phyloP scores from a whole-genome alignment of 1,140 invertebrate species.

The Dinothrombium tinctorium region DNA sequence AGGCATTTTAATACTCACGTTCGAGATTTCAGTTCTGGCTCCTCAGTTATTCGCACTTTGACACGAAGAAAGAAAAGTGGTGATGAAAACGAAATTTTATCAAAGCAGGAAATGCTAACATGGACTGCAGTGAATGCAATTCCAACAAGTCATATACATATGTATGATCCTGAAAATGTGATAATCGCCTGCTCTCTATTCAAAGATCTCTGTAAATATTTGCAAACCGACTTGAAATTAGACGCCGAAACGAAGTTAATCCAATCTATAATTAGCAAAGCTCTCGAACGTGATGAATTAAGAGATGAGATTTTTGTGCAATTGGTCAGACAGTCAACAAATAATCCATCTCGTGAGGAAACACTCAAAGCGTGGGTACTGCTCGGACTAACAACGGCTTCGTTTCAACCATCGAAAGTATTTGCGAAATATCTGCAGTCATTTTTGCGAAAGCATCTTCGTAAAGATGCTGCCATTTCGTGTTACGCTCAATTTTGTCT shows the following conservation, averaged over 20 bases:
- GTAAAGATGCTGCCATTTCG: conserved; percentile 34
- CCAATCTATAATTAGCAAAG: conserved; percentile 57
- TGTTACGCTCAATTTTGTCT: conserved; percentile 76
- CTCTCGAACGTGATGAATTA: conserved; percentile 63
- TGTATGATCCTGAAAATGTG: conserved; percentile 84
- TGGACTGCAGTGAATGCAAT: conserved; percentile 67
- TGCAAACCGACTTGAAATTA: conserved; percentile 45
- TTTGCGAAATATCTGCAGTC: conserved; percentile 54
- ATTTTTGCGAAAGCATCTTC: conserved; percentile 45
- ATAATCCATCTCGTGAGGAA: conserved; percentile 55
- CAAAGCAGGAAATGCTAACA: conserved; percentile 75
- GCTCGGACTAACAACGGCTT: conserved; percentile 61
- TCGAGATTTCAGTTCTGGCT: conserved; percentile 44
- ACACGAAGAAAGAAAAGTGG: conserved; percentile 29
- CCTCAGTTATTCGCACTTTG: conserved; percentile 55
- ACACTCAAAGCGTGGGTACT: conserved; percentile 53
- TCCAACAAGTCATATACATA: conserved; percentile 57
- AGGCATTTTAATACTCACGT: conserved; percentile 77
- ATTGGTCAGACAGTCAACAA: conserved; percentile 55
- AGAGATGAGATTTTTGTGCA: conserved; percentile 71
- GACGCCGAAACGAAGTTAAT: conserved; percentile 57
- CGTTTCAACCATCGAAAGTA: conserved; percentile 71
- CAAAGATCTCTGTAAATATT: conserved; percentile 66
- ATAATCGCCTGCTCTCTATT: conserved; percentile 70
- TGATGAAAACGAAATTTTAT: conserved; percentile 44